Evolutionary conservation across 2,797 vertebrate species (phyloP), one percentile per base, ranked within the genome.

Genomic region (Trematomus bernacchii): DNA sequence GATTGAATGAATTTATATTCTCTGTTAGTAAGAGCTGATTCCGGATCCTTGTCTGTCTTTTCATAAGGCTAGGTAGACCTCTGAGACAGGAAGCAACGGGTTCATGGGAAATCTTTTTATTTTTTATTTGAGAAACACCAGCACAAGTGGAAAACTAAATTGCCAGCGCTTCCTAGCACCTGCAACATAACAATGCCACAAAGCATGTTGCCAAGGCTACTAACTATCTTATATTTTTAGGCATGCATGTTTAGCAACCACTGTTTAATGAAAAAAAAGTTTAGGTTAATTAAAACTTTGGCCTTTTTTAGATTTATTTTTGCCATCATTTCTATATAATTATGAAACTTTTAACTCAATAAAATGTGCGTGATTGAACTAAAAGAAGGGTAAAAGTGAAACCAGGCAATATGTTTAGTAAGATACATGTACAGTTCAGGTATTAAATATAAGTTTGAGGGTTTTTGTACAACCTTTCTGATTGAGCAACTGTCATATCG

Each of bases 1-100:
- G 14, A 47, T 33, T 14, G 48, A 69, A 11, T 52, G 40, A 63
- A 54, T 52, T n/a, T 40, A 67, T 48, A 67, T 66, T 76, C 21
- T 55, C 19, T 64, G 59, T 33, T 52, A 69, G 37, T 15, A 51
- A 1, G 16, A 68, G 60, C 16, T 58, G 64, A 19, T 61, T 47
- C n/a, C 12, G 16, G 50, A 58, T 62, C 33, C 23, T 64, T 43
- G 9, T 19, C 30, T 47, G 33, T n/a, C 47, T 57, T 54, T 42
- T 73, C 16, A 30, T 19, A 67, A n/a, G 15, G 54, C 21, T 33
- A 23, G 37, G 18, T 16, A 14, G 13, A 61, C 13, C 15, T 67
- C 19, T 69, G 18, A 70, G 46, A 44, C 42, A 2, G 3, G 18
- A 33, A 27, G 43, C n/a, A 54, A 57, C 63, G 12, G n/a, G 14